Percentiles rank a stretch among this genome's conserved stretches.
These are phyloP conservation scores for Schlechtendalia chinensis DNA, from an alignment of 1,140 invertebrate species.

Conservation along the genomic window DNA sequence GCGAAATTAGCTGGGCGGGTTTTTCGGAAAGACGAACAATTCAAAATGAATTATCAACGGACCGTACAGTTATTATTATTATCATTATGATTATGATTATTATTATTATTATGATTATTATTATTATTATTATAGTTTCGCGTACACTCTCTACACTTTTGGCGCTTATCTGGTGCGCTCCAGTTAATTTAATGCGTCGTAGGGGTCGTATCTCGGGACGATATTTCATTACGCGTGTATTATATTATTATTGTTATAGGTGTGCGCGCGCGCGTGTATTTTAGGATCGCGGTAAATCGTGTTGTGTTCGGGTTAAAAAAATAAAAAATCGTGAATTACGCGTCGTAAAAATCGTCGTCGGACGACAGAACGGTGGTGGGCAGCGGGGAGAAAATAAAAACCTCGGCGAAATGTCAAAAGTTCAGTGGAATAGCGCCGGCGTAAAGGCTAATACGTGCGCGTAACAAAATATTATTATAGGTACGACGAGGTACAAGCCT, in stretches of 20 bases:
- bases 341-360: too few relatives aligned
- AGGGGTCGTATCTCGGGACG: background rate
- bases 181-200: background rate
- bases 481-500: background rate
- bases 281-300: background rate
- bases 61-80: too few relatives aligned
- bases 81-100: too few relatives aligned
- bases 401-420: slow-evolving; percentile 23
- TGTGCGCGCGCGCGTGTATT: too few relatives aligned
- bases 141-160: background rate
- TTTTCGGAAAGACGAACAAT: background rate
- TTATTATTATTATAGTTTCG: background rate
- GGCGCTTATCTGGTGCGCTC: background rate
- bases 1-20: background rate
- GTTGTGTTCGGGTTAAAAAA: background rate
- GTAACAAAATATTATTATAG: background rate
- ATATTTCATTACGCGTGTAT: background rate
- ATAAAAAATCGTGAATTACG: background rate
- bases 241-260: background rate
- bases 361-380: too few relatives aligned
- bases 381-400: too few relatives aligned
- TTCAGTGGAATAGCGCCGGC: background rate
- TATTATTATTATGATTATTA: too few relatives aligned
- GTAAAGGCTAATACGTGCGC: background rate
- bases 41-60: background rate